Conservation (phyloP, 2,888 invertebrate species). For the Monochamus alternatus region DNA sequence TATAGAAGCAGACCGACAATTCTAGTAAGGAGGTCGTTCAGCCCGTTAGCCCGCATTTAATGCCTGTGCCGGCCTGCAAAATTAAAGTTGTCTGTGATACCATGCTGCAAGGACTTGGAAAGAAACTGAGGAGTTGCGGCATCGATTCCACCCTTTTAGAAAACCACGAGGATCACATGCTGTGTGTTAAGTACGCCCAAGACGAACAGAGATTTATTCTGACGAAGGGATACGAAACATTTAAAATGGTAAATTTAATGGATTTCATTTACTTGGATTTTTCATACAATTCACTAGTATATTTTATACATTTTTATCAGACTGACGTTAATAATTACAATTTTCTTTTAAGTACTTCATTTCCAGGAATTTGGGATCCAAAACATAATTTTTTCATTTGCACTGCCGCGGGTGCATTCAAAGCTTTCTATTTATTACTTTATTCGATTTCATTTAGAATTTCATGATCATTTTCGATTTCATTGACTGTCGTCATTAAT, state of each 20-base stretch:
- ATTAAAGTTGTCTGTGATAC: conserved; percentile 76
- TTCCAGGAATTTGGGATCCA: too few species aligned
- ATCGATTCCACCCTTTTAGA: conserved; percentile 75
- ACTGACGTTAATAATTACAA: too few species aligned
- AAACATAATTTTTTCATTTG: too few species aligned
- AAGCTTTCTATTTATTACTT: too few species aligned
- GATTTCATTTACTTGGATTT: too few species aligned
- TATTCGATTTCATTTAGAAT: too few species aligned
- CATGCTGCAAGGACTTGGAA: conserved; percentile 75
- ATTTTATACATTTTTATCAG: too few species aligned
- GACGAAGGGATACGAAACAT: conserved; percentile 72
- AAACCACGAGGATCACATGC: conserved; percentile 71
- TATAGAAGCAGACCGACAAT: conserved; percentile 39
- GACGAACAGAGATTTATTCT: conserved; percentile 74
- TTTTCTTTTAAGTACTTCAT: too few species aligned
- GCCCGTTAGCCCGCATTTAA: conserved; percentile 63
- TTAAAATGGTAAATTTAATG: conserved; percentile 65
- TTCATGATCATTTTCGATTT: too few species aligned
- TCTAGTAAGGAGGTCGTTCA: conserved; percentile 49
- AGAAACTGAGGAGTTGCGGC: conserved; percentile 78
- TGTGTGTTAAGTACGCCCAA: conserved; percentile 72
- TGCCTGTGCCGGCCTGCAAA: conserved; percentile 59
- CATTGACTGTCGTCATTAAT: too few species aligned
- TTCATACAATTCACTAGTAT: too few species aligned
- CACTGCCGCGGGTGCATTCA: too few species aligned